These are phyloP conservation scores for Linnaemya tessellans DNA, from an alignment of 2,888 invertebrate genomes.

Conservation along the genomic window DNA sequence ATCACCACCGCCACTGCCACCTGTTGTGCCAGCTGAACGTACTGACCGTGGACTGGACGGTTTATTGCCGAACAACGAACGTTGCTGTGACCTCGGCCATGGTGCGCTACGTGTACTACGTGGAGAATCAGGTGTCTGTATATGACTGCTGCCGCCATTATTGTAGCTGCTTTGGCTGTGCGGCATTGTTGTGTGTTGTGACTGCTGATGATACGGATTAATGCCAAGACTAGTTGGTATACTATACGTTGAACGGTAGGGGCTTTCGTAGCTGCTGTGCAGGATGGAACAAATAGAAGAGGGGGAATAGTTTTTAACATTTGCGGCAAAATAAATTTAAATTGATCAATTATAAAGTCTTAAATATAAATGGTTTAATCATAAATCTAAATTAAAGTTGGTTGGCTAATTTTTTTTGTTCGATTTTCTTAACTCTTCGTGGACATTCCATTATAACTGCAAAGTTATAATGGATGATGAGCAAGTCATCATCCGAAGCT, in stretches of 20 bases:
- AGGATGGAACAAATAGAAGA: neutral
- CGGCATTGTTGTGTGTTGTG: constrained; percentile 74
- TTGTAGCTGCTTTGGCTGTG: constrained; percentile 80
- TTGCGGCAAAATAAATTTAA: constrained; percentile 38
- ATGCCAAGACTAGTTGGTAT: constrained; percentile 84
- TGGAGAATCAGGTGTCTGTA: constrained; percentile 87
- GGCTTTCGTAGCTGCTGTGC: constrained; percentile 83
- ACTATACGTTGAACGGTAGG: constrained; percentile 84
- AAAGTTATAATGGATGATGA: constrained; percentile 37
- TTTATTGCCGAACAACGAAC: constrained; percentile 89
- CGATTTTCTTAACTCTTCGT: neutral
- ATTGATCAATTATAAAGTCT: constrained; percentile 77
- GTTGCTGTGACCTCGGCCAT: constrained; percentile 89
- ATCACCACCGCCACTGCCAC: constrained; percentile 73
- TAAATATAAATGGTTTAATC: constrained; percentile 79
- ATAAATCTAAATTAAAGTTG: constrained; percentile 69
- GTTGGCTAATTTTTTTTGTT: neutral
- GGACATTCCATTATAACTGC: neutral
- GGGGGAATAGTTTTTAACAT: too few relatives aligned
- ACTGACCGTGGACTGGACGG: constrained; percentile 93
- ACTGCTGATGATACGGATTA: constrained; percentile 79
- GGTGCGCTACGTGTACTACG: constrained; percentile 93
- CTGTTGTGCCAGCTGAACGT: constrained; percentile 86
- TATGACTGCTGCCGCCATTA: constrained; percentile 76
- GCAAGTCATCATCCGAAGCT: constrained; percentile 37